phyloP scores from a whole-genome alignment of 2,797 vertebrate species.

The Hypotaenidia philippensis region DNA sequence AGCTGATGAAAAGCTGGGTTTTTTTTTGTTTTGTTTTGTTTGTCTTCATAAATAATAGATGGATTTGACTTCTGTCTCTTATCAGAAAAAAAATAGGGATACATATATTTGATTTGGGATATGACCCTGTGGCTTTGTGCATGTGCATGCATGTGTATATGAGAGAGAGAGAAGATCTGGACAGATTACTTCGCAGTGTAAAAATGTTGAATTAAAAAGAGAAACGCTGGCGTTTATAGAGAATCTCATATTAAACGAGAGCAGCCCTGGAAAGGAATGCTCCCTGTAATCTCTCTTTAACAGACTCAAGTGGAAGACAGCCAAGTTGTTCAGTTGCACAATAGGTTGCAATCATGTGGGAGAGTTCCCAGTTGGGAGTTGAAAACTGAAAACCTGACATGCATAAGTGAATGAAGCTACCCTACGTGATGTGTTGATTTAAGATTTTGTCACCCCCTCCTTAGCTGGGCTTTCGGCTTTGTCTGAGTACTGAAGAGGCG shows the following conservation, averaged over 20 bases:
- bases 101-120: background rate
- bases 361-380: slow-evolving; percentile 33
- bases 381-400: slow-evolving; percentile 62
- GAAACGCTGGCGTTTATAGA: background rate
- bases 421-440: slow-evolving; percentile 28
- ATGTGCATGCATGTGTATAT: background rate
- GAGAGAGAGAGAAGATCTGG: background rate
- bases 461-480: slow-evolving; percentile 19
- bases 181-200: background rate
- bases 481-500: slow-evolving; percentile 6
- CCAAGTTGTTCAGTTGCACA: slow-evolving; percentile 48
- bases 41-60: background rate
- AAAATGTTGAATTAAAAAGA: slow-evolving; percentile 16
- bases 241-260: background rate
- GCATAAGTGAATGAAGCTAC: slow-evolving; percentile 37
- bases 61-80: background rate
- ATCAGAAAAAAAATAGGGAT: background rate
- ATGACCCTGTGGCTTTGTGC: background rate
- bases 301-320: slow-evolving; percentile 48
- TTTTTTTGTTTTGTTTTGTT: background rate
- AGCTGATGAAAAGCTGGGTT: background rate
- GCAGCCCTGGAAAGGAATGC: slow-evolving; percentile 17
- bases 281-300: slow-evolving; percentile 40
- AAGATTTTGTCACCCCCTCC: background rate
- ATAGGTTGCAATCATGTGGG: slow-evolving; percentile 58